Conservation (phyloP, 1,140 invertebrate species). For the Aphidius gifuensis region DNA sequence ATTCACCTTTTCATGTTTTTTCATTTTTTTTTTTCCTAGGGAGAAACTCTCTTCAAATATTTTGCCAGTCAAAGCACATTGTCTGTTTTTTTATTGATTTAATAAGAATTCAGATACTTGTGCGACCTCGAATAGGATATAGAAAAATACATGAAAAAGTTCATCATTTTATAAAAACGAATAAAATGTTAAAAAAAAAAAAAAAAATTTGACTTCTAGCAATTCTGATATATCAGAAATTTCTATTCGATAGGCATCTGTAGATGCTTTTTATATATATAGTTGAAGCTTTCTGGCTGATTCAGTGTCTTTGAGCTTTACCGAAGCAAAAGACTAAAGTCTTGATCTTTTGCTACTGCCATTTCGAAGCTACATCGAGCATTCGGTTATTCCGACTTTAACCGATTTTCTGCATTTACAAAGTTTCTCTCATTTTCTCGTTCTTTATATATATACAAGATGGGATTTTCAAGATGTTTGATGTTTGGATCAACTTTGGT, state of each 20-base stretch:
- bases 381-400: slow-evolving; percentile 2
- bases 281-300: slow-evolving; percentile 7
- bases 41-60: too few species aligned
- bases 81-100: too few species aligned
- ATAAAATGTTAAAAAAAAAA: too few species aligned
- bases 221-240: not conserved
- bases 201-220: not conserved
- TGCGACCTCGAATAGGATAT: too few species aligned
- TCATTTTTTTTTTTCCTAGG: too few species aligned
- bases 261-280: not conserved
- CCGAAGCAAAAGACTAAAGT: slow-evolving; percentile 11
- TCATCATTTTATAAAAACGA: too few species aligned
- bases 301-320: slow-evolving; percentile 17
- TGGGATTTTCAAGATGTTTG: slow-evolving; percentile 20
- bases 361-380: not conserved
- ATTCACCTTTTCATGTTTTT: too few species aligned
- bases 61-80: too few species aligned
- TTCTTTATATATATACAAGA: not conserved
- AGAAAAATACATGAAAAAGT: too few species aligned
- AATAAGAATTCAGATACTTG: too few species aligned
- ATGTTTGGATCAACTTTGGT: slow-evolving; percentile 20
- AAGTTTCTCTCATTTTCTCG: not conserved
- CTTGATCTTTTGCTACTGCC: not conserved
- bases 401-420: not conserved
- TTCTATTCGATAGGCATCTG: slow-evolving; percentile 3